Conservation (phyloP, 2,888 invertebrate genomes). For the Xestobium rufovillosum region DNA sequence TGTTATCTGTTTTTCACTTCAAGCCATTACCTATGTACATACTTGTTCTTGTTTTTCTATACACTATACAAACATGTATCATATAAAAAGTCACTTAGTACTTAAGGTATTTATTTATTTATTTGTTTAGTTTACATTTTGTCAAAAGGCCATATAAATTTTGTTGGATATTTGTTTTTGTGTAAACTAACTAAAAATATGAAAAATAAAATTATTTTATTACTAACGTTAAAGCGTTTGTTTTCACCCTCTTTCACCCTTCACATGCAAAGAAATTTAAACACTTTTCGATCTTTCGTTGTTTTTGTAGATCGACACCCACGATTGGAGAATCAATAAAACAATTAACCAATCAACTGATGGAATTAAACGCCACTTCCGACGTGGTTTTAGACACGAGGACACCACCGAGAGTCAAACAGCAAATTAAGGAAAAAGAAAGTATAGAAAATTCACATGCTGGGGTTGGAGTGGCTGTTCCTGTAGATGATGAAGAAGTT, state of each 20-base stretch:
- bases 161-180: background rate
- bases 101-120: background rate
- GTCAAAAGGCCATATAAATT: background rate
- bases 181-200: background rate
- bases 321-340: constrained; percentile 51
- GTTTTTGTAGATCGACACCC: constrained; percentile 41
- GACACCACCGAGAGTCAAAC: constrained; percentile 57
- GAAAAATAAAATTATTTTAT: background rate
- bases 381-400: constrained; percentile 48
- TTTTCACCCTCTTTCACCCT: constrained; percentile 1
- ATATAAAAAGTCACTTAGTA: too few species aligned
- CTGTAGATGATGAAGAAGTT: constrained; percentile 34
- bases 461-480: constrained; percentile 48
- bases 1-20: too few species aligned
- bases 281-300: constrained; percentile 8
- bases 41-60: too few species aligned
- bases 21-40: too few species aligned
- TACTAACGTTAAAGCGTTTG: background rate
- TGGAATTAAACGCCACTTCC: constrained; percentile 43
- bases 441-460: constrained; percentile 50
- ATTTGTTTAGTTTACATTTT: background rate
- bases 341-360: constrained; percentile 51
- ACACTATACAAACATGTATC: too few species aligned
- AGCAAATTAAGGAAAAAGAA: constrained; percentile 43
- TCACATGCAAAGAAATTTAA: background rate